Conservation (phyloP, 2,113 vertebrate genomes). For the Hippoglossus stenolepis region DNA sequence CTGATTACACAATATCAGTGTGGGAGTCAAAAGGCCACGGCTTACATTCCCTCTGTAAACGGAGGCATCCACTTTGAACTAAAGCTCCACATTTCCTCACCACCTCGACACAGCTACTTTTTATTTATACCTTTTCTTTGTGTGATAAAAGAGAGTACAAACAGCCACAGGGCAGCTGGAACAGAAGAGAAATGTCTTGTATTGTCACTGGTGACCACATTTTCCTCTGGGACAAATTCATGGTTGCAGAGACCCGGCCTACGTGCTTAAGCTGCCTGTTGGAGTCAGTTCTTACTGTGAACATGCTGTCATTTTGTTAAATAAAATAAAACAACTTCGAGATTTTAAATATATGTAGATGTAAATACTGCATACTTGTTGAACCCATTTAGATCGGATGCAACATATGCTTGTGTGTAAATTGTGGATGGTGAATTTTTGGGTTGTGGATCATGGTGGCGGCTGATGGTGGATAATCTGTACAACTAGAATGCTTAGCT, state of each 20-base stretch:
- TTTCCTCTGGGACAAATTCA: conserved; percentile 1
- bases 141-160: conserved; percentile 23
- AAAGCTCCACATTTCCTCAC: conserved; percentile 55
- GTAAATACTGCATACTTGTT: too few relatives aligned
- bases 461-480: too few relatives aligned
- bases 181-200: conserved; percentile 13
- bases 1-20: conserved; percentile 60
- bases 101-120: conserved; percentile 17
- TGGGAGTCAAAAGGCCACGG: conserved; percentile 61
- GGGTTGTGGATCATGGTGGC: too few relatives aligned
- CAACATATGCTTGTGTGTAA: too few relatives aligned
- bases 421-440: too few relatives aligned
- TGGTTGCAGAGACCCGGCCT: neutral
- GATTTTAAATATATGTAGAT: neutral
- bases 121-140: conserved; percentile 42
- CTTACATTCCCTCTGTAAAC: conserved; percentile 49
- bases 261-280: conserved; percentile 7
- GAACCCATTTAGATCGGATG: too few relatives aligned
- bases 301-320: neutral
- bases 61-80: conserved; percentile 49
- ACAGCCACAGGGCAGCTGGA: conserved; percentile 32
- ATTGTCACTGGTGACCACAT: conserved; percentile 23
- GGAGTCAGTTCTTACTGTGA: neutral
- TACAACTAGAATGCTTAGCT: too few relatives aligned
- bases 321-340: neutral